Evolutionary conservation across 2,113 vertebrate species (phyloP).

Genomic region (Calyptomena viridis): DNA sequence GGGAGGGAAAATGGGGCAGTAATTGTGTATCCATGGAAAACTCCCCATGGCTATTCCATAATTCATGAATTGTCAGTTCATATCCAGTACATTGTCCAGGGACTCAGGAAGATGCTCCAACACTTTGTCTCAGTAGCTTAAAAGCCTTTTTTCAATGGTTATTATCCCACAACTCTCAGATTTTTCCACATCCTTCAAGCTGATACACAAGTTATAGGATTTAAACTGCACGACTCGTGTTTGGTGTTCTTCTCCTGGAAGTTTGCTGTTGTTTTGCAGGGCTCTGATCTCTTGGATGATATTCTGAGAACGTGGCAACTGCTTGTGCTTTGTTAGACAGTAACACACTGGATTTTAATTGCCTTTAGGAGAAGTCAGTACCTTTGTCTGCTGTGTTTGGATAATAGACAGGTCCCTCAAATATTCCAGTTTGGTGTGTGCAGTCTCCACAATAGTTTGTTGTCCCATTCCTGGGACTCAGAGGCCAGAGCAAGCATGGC

Average conservation of each 20-base stretch:
- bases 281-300: not conserved
- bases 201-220: not conserved
- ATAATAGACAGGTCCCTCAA: conserved; percentile 71
- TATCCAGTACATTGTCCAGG: not conserved
- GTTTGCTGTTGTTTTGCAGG: not conserved
- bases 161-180: not conserved
- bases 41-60: fast-evolving
- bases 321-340: not conserved
- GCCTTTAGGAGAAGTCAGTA: conserved; percentile 6
- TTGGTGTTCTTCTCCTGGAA: not conserved
- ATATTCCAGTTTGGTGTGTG: conserved; percentile 71
- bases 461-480: conserved; percentile 73
- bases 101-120: not conserved
- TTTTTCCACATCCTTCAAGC: not conserved
- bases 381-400: conserved; percentile 78
- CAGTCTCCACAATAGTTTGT: conserved; percentile 72
- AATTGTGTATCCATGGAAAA: fast-evolving
- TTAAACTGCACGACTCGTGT: fast-evolving
- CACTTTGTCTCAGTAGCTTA: not conserved
- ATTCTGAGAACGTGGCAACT: not conserved
- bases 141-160: not conserved
- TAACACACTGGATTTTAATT: not conserved
- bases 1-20: fast-evolving
- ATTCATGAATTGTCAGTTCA: not conserved
- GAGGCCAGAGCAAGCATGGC: conserved; percentile 52